Conservation (phyloP, 37 sponge, comb jelly and placozoan genomes). For the Bolinopsis microptera region DNA sequence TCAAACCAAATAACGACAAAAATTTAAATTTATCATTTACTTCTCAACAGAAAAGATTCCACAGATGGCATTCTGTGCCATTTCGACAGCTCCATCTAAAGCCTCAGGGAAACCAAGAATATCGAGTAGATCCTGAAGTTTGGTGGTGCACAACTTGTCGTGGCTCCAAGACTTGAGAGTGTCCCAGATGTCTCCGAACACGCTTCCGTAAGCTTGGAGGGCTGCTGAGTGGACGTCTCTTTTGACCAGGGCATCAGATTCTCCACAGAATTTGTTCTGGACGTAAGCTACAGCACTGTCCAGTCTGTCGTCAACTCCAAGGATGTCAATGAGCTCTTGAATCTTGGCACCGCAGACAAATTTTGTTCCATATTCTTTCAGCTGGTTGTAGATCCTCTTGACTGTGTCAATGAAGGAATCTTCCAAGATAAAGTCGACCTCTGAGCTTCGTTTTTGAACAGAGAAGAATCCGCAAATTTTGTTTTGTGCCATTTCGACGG, state of each 20-base stretch:
- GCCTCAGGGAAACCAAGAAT: neutral
- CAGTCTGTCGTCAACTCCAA: neutral
- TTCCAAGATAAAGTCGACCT: neutral
- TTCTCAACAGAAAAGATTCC: conserved; percentile 3
- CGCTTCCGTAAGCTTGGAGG: neutral
- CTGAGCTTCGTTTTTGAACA: neutral
- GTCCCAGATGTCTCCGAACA: neutral
- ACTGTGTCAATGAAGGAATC: neutral
- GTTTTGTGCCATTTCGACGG: neutral
- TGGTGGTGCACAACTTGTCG: neutral
- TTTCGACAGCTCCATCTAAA: neutral
- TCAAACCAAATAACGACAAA: neutral
- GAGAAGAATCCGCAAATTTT: neutral
- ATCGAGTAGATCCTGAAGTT: neutral
- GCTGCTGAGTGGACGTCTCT: neutral
- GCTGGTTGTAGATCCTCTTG: neutral
- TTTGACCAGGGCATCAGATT: neutral
- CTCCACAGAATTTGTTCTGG: neutral
- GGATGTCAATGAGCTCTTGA: neutral
- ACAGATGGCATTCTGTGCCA: neutral
- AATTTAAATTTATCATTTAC: neutral
- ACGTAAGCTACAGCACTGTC: neutral
- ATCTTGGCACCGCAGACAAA: neutral
- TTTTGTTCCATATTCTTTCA: neutral
- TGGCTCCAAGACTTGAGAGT: neutral